These are phyloP conservation scores for Dimorphilus gyrociliatus DNA, from an alignment of 2,888 invertebrate genomes.

Conservation along the genomic window DNA sequence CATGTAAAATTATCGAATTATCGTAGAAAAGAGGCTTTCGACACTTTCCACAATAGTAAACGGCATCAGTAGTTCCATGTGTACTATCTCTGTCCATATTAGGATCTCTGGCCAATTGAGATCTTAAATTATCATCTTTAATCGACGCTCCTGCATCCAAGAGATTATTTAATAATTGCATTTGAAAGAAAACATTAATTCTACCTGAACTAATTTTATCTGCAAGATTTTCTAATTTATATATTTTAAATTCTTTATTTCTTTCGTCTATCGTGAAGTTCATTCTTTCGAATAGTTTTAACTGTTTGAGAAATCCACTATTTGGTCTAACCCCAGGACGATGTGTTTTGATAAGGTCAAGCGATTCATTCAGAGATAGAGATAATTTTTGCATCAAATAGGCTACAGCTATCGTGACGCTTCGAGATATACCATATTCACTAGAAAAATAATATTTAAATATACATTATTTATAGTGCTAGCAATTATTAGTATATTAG, in stretches of 20 bases:
- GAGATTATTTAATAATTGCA: no score
- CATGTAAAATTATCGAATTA: not conserved
- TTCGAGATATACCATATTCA: slow-evolving; percentile 75
- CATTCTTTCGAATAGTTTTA: slow-evolving; percentile 28
- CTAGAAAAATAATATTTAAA: slow-evolving; percentile 42
- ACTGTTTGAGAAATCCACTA: slow-evolving; percentile 24
- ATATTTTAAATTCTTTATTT: slow-evolving; percentile 15
- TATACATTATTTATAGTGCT: no score
- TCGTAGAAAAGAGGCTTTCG: no score
- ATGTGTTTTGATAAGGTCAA: slow-evolving; percentile 37
- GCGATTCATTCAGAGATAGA: slow-evolving; percentile 55
- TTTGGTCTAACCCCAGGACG: slow-evolving; percentile 29
- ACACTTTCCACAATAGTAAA: no score
- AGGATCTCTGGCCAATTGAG: no score
- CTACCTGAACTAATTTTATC: no score
- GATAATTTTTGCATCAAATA: slow-evolving; percentile 69
- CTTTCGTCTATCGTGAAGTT: slow-evolving; percentile 16
- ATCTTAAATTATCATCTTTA: no score
- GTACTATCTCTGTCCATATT: no score
- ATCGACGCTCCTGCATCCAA: no score
- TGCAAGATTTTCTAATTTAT: slow-evolving; percentile 18
- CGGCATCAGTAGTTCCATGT: no score
- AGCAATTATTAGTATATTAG: no score
- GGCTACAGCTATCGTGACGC: slow-evolving; percentile 68
- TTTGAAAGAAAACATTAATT: no score